phyloP scores from a whole-genome alignment of 1,140 invertebrate genomes.

The Drosophila kikkawai region DNA sequence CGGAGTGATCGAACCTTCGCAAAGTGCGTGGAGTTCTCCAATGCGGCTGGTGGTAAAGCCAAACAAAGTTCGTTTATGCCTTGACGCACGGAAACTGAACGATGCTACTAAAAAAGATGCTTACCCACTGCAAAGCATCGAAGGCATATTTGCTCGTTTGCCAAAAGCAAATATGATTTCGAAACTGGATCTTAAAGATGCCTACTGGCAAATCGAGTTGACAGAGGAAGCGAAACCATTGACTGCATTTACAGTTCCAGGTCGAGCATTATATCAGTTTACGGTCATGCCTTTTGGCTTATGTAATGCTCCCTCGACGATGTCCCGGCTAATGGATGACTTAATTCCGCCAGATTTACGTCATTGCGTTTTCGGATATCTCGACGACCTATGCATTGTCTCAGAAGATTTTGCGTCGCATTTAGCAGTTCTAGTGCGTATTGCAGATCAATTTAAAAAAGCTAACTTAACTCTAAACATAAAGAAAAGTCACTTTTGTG shows the following conservation, averaged over 20 bases:
- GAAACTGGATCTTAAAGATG: not conserved
- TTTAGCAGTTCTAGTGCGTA: no score
- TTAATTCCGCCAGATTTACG: no score
- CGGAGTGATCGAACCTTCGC: constrained; percentile 2
- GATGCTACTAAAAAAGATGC: constrained; percentile 13
- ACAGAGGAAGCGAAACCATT: not conserved
- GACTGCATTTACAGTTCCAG: not conserved
- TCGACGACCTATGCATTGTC: no score
- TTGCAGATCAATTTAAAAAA: no score
- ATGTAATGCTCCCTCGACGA: not conserved
- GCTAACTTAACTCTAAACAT: no score
- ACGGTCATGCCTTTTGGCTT: not conserved
- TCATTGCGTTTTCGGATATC: no score
- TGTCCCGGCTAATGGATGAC: constrained; percentile 1
- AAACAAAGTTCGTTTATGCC: constrained; percentile 5
- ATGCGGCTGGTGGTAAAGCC: constrained; percentile 12
- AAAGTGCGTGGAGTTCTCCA: constrained; percentile 10
- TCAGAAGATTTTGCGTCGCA: no score
- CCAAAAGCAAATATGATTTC: constrained; percentile 1
- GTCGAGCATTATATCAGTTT: not conserved
- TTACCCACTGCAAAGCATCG: not conserved
- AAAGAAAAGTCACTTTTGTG: no score
- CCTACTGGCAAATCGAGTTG: no score
- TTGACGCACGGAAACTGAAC: constrained; percentile 57
- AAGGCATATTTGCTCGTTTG: not conserved